Conservation (phyloP, 2,888 invertebrate species). For the Argynnis bischoffii region DNA sequence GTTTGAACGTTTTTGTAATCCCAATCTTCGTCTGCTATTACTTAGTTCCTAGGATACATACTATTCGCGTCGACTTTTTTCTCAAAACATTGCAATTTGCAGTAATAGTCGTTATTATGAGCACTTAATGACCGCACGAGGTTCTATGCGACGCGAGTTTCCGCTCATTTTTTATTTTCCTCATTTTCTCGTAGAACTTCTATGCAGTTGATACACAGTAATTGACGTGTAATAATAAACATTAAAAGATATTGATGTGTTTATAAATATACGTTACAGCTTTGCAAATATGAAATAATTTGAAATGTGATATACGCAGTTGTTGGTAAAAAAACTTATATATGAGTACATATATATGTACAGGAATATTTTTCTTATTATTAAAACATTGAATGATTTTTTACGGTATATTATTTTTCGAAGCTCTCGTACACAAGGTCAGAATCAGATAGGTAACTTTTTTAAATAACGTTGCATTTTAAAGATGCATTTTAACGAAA, state of each 20-base stretch:
- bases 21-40: no score
- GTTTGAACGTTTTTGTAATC: no score
- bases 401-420: not conserved
- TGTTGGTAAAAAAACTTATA: not conserved
- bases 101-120: conserved; percentile 38
- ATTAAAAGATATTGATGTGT: conserved; percentile 35
- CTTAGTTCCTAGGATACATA: not conserved
- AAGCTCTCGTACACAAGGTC: conserved; percentile 3
- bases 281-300: not conserved
- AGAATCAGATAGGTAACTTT: not conserved
- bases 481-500: conserved; percentile 12
- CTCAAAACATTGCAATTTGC: conserved; percentile 34
- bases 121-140: conserved; percentile 37
- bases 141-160: conserved; percentile 36
- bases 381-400: not conserved
- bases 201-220: conserved; percentile 32
- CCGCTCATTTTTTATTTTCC: conserved; percentile 36
- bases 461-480: not conserved
- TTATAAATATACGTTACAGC: conserved; percentile 31
- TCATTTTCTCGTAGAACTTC: conserved; percentile 34
- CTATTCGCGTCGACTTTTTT: conserved; percentile 14
- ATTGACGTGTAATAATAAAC: conserved; percentile 36
- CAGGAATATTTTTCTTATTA: not conserved
- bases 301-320: conserved; percentile 1
- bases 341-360: no score